Conservation (phyloP, 2,113 vertebrate genomes). For the Odontesthes bonariensis region DNA sequence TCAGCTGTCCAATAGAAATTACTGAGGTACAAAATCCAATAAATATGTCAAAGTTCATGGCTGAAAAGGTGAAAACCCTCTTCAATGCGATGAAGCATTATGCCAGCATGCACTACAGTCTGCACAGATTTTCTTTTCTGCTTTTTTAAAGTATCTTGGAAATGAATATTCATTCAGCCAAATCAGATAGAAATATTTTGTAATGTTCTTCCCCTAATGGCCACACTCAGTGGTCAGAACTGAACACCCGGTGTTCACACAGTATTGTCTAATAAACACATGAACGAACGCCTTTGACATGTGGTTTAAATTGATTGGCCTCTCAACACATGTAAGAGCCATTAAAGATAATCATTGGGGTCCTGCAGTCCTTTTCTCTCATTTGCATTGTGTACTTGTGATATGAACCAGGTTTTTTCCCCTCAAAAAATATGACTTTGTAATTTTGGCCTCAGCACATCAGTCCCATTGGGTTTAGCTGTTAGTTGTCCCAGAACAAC, state of each 20-base stretch:
- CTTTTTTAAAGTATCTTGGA: constrained; percentile 17
- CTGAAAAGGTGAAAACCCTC: constrained; percentile 9
- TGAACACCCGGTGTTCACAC: constrained; percentile 42
- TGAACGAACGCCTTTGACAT: constrained; percentile 61
- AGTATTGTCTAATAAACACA: constrained; percentile 71
- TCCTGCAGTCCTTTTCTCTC: constrained; percentile 42
- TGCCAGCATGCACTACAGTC: constrained; percentile 4
- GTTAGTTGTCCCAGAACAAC: constrained; percentile 63
- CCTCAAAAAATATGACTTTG: constrained; percentile 55
- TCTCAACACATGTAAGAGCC: constrained; percentile 67
- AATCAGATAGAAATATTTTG: constrained; percentile 55
- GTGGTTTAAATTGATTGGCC: constrained; percentile 73
- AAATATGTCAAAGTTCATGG: constrained; percentile 37
- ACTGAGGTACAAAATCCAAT: constrained; percentile 22
- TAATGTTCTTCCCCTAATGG: constrained; percentile 52
- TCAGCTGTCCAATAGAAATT: constrained; percentile 12
- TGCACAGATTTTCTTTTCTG: constrained; percentile 9
- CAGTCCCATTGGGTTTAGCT: constrained; percentile 54
- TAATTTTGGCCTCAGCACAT: constrained; percentile 68
- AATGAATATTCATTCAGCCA: constrained; percentile 29
- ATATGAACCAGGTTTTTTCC: constrained; percentile 75
- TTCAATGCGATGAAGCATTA: neutral
- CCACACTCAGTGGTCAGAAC: constrained; percentile 36
- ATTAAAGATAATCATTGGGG: constrained; percentile 71
- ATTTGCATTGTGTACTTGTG: constrained; percentile 49